Conservation (phyloP, 2,888 invertebrate genomes). For the Argynnis bischoffii region DNA sequence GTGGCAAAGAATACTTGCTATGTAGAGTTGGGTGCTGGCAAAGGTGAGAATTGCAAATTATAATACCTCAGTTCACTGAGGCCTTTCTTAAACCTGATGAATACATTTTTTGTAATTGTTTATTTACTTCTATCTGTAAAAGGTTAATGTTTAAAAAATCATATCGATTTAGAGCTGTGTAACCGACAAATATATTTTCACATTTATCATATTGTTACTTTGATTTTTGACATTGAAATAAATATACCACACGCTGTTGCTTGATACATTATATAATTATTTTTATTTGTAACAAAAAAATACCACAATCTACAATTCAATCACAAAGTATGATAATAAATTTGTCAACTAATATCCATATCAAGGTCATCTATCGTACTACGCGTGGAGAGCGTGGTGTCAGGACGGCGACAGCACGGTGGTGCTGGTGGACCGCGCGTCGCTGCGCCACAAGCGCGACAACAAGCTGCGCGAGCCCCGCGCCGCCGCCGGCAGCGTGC, state of each 20-base stretch:
- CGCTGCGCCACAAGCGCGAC: background rate
- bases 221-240: background rate
- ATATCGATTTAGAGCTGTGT: no score
- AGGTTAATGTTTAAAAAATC: no score
- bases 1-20: slow-evolving; percentile 85
- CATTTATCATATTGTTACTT: background rate
- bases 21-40: slow-evolving; percentile 95
- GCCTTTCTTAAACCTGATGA: no score
- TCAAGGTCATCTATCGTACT: slow-evolving; percentile 89
- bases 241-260: background rate
- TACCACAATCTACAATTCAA: no score
- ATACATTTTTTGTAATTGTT: no score
- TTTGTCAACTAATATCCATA: no score
- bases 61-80: no score
- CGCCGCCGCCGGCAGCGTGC: slow-evolving; percentile 55
- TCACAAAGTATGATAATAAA: no score
- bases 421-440: background rate
- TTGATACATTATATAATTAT: background rate
- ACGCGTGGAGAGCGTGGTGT: slow-evolving; percentile 85
- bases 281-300: no score
- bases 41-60: slow-evolving; percentile 78
- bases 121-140: no score
- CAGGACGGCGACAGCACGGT: slow-evolving; percentile 61
- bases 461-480: slow-evolving; percentile 2
- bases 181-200: no score